Conservation (phyloP, 1,140 invertebrate genomes). For the Trinorchestia longiramus region DNA sequence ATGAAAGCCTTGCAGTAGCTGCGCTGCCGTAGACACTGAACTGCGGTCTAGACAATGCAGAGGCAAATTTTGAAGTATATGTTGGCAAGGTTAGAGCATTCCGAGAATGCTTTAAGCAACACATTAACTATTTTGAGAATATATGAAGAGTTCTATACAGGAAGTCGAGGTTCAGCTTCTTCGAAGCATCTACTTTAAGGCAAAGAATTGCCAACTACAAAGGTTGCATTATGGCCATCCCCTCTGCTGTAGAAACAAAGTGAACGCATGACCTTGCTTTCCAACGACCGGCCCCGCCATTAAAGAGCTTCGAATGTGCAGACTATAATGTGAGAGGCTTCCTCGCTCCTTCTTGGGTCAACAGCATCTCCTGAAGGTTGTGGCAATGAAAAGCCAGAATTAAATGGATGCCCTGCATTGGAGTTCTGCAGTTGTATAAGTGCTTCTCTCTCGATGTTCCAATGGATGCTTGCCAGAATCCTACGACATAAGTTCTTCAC, state of each 20-base stretch:
- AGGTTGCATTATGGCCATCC: neutral
- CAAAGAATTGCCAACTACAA: neutral
- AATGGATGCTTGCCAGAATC: neutral
- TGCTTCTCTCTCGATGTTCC: neutral
- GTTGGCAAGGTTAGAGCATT: neutral
- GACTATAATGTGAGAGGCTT: neutral
- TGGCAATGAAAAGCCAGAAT: constrained; percentile 3
- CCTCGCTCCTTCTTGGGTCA: neutral
- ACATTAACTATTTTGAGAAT: neutral
- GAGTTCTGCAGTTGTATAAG: neutral
- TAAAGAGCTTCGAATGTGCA: neutral
- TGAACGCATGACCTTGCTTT: neutral
- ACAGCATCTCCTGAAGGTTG: neutral
- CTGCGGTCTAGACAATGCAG: neutral
- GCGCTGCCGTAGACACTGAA: neutral
- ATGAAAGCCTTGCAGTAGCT: neutral
- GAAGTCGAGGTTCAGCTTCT: neutral
- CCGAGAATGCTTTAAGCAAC: neutral
- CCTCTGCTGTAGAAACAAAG: neutral
- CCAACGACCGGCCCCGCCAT: neutral
- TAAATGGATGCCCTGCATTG: neutral
- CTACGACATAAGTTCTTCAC: neutral
- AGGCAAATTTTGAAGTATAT: neutral
- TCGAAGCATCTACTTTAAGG: neutral
- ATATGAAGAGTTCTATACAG: neutral